phyloP scores from a whole-genome alignment of 1,140 invertebrate genomes.

The Drosophila littoralis region DNA sequence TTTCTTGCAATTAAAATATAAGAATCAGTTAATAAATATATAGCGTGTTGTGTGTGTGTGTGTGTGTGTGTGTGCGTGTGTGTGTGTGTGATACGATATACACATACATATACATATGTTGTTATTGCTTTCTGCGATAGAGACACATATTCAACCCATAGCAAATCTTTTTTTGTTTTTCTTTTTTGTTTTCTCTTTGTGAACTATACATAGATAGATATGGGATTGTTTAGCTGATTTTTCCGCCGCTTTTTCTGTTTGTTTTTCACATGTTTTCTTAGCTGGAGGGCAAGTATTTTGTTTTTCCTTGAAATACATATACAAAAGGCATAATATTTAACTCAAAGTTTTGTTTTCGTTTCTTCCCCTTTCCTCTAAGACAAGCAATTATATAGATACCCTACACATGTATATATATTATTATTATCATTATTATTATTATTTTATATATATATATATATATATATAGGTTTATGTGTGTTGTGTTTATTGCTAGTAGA shows the following conservation, averaged over 20 bases:
- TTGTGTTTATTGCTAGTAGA: too few relatives aligned
- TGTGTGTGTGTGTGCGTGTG: constrained; percentile 16
- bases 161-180: too few relatives aligned
- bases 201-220: constrained; percentile 31
- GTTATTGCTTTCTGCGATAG: constrained; percentile 13
- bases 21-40: constrained; percentile 45
- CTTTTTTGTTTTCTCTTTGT: not conserved
- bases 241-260: not conserved
- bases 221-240: not conserved
- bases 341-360: not conserved
- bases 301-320: constrained; percentile 27
- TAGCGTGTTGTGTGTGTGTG: constrained; percentile 23
- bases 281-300: not conserved
- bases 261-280: not conserved
- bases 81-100: constrained; percentile 15
- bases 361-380: not conserved
- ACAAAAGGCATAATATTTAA: constrained; percentile 28
- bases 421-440: too few relatives aligned
- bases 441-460: too few relatives aligned
- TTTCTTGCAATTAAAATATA: constrained; percentile 10
- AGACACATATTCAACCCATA: constrained; percentile 16
- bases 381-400: too few relatives aligned
- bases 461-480: too few relatives aligned
- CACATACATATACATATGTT: constrained; percentile 27
- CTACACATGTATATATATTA: too few relatives aligned